A percentile compares a stretch with the other conserved stretches of the same genome.
phyloP scores from a whole-genome alignment of 2,888 invertebrate genomes.

The Bellardia pandia region DNA sequence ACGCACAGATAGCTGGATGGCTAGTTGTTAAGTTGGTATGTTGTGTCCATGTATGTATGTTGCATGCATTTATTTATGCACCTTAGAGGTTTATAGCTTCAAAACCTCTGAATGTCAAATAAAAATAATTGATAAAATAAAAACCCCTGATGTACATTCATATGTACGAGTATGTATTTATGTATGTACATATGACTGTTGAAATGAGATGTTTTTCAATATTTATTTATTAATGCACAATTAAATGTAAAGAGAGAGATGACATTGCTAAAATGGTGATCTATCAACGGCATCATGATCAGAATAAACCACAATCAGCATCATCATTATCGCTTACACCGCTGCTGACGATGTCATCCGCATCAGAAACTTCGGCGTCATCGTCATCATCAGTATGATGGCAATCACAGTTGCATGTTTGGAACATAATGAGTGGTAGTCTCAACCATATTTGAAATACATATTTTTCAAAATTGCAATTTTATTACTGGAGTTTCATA shows the following conservation, averaged over 20 bases:
- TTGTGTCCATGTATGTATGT: slow-evolving; percentile 18
- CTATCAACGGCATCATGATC: slow-evolving; percentile 51
- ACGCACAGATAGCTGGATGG: slow-evolving; percentile 23
- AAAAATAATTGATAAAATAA: slow-evolving; percentile 56
- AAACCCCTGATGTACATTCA: slow-evolving; percentile 1
- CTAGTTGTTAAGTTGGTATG: background rate
- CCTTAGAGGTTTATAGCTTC: slow-evolving; percentile 38
- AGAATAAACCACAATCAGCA: slow-evolving; percentile 20
- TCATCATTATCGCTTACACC: slow-evolving; percentile 4
- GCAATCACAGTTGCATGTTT: slow-evolving; percentile 62
- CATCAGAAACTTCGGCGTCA: slow-evolving; percentile 32
- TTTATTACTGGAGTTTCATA: slow-evolving; percentile 61
- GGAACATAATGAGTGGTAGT: slow-evolving; percentile 65
- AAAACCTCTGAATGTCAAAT: slow-evolving; percentile 28
- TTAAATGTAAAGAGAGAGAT: slow-evolving; percentile 62
- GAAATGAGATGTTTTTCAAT: slow-evolving; percentile 36
- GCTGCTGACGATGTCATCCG: background rate
- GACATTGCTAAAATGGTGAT: slow-evolving; percentile 66
- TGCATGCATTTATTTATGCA: slow-evolving; percentile 46
- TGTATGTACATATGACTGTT: slow-evolving; percentile 11
- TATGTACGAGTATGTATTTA: too few relatives aligned
- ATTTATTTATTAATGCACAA: slow-evolving; percentile 51
- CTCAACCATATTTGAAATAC: slow-evolving; percentile 67
- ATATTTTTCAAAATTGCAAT: slow-evolving; percentile 67
- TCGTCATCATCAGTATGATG: slow-evolving; percentile 47